These are phyloP conservation scores for Otolemur crassicaudatus DNA, from an alignment of 2,797 vertebrate species.

Conservation along the genomic window DNA sequence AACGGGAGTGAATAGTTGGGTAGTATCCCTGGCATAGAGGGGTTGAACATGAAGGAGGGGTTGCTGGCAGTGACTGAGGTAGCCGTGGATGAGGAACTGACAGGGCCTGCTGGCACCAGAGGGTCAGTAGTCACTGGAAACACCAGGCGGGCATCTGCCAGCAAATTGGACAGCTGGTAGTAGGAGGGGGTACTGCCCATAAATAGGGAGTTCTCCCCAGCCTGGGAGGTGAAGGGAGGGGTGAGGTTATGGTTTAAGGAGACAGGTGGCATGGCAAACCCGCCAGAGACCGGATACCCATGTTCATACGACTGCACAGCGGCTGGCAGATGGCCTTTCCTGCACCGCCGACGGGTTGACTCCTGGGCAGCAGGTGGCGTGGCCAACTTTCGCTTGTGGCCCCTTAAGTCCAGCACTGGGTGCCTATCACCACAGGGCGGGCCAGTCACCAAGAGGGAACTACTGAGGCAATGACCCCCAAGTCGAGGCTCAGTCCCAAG, in stretches of 20 bases:
- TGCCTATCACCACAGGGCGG: slow-evolving; percentile 86
- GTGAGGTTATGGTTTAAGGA: slow-evolving; percentile 95
- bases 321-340: slow-evolving; percentile 90
- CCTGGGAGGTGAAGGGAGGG: slow-evolving; percentile 92
- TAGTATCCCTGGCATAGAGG: slow-evolving; percentile 94
- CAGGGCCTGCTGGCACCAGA: slow-evolving; percentile 91
- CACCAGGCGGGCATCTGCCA: slow-evolving; percentile 95
- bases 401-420: slow-evolving; percentile 90
- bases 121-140: slow-evolving; percentile 95
- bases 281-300: slow-evolving; percentile 91
- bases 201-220: slow-evolving; percentile 93
- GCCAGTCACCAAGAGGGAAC: slow-evolving; percentile 85
- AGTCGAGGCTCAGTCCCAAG: slow-evolving; percentile 85
- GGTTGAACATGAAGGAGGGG: slow-evolving; percentile 95
- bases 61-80: slow-evolving; percentile 93
- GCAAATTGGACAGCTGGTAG: slow-evolving; percentile 94
- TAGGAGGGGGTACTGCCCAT: slow-evolving; percentile 93
- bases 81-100: slow-evolving; percentile 92
- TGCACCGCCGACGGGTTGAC: slow-evolving; percentile 88
- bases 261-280: slow-evolving; percentile 93
- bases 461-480: slow-evolving; percentile 81
- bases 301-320: slow-evolving; percentile 89
- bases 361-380: slow-evolving; percentile 88
- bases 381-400: slow-evolving; percentile 93
- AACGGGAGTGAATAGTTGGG: slow-evolving; percentile 94